Evolutionary conservation across 2,113 vertebrate species (phyloP), one percentile per base, ranked within the genome.

Genomic region (Tetrao urogallus): DNA sequence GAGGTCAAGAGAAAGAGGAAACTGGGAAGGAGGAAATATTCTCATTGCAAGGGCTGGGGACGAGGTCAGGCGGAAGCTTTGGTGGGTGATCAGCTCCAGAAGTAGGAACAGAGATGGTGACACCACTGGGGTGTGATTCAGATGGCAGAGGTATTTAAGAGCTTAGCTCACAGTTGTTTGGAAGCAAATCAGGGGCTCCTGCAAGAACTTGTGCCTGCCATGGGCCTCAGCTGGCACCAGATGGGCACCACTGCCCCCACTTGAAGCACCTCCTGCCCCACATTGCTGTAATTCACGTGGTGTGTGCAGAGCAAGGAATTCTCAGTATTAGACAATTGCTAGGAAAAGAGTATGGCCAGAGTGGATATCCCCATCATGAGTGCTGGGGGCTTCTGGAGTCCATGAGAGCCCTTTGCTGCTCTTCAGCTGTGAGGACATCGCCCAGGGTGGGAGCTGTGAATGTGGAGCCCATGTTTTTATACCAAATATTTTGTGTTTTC

Each of bases 401-500:
- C 10, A 27, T 4, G 25, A 45, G 60, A 14, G 27, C 24, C 57
- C 24, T 47, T 76, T 61, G 45, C n/a, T 48, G 25, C 25, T 61
- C n/a, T 22, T 34, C 43, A 3, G 63, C 67, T 74, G 47, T 0
- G 28, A 88, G 93, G 90, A 83, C 56, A 65, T 86, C 93, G 78
- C 84, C 76, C 76, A 28, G 42, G 86, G 65, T 6, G 5, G 89
- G 72, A 92, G 40, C 65, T 61, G 36, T 1, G 2, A 67, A 75
- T 47, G 77, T 81, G 75, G 70, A 80, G 30, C 74, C 42, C n/a
- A 22, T 82, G 82, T 60, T 89, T 95, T 90, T 30, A 89, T 63
- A 83, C 64, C 88, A 93, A 90, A 91, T 67, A 77, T 91, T 95
- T 67, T 79, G 71, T 42, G 81, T 79, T 94, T 89, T 75, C 67